Percentiles rank a stretch among this genome's conserved stretches.
Conservation (phyloP, 2,888 invertebrate genomes). For the Myathropa florea region DNA sequence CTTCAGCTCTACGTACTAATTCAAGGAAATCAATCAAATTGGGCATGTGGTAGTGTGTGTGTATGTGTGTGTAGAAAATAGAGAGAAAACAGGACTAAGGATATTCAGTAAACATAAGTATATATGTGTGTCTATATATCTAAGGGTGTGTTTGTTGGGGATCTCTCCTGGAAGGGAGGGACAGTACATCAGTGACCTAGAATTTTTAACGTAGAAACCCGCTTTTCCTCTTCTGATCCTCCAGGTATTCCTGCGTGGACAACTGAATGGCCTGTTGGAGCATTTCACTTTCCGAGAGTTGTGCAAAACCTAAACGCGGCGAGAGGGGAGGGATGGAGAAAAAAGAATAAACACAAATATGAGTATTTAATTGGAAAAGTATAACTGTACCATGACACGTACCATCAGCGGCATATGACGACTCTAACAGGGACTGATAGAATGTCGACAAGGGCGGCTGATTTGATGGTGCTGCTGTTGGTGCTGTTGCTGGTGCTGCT, state of each 20-base stretch:
- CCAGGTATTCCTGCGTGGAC: conserved; percentile 80
- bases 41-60: background rate
- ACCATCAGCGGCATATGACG: conserved; percentile 80
- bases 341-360: background rate
- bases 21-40: conserved; percentile 16
- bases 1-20: conserved; percentile 24
- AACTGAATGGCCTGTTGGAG: conserved; percentile 80
- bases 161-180: background rate
- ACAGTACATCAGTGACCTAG: background rate
- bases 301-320: conserved; percentile 73
- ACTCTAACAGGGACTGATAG: conserved; percentile 80
- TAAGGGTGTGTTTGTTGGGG: background rate
- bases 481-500: background rate
- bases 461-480: conserved; percentile 51
- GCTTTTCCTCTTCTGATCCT: conserved; percentile 79
- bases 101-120: background rate
- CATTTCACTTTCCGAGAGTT: conserved; percentile 80
- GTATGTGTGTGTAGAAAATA: conserved; percentile 26
- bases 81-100: conserved; percentile 27
- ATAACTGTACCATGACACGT: conserved; percentile 46
- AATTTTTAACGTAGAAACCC: conserved; percentile 42
- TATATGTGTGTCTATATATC: background rate
- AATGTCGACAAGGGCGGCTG: conserved; percentile 76
- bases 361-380: background rate
- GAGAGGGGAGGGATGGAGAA: background rate